phyloP scores from a whole-genome alignment of 2,113 vertebrate species.

The Recurvirostra avosetta region DNA sequence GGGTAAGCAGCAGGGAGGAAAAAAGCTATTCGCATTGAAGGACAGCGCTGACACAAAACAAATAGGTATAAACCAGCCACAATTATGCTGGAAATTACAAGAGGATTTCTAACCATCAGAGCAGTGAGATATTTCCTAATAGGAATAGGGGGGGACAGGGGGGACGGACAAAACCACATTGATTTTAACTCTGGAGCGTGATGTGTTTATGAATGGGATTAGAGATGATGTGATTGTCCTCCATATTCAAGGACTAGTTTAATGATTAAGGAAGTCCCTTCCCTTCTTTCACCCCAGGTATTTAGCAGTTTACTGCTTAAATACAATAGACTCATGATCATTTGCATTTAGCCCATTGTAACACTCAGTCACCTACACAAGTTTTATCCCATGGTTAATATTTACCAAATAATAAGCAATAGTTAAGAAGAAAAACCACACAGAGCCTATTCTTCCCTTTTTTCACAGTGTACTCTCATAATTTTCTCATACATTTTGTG shows the following conservation, averaged over 20 bases:
- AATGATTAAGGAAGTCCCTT: neutral
- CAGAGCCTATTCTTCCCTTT: neutral
- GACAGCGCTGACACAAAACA: neutral
- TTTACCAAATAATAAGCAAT: neutral
- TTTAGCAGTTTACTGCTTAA: conserved; percentile 33
- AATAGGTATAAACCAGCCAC: conserved; percentile 14
- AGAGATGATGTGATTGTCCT: neutral
- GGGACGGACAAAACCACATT: neutral
- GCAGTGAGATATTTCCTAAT: neutral
- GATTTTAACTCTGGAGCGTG: neutral
- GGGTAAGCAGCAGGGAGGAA: conserved; percentile 35
- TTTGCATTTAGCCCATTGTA: neutral
- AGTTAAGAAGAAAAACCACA: neutral
- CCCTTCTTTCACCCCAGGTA: neutral
- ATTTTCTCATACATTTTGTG: neutral
- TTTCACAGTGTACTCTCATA: neutral
- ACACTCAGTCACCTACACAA: neutral
- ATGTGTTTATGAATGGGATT: conserved; percentile 42
- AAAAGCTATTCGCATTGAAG: conserved; percentile 13
- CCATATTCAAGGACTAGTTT: neutral
- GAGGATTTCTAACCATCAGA: neutral
- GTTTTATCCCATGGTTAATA: conserved; percentile 14
- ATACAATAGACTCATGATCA: neutral
- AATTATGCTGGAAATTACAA: neutral
- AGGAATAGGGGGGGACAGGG: neutral